A percentile compares a stretch with the other conserved stretches of the same genome.
These are phyloP conservation scores for Pachydiplax longipennis DNA, from an alignment of 2,888 invertebrate genomes.

Conservation along the genomic window DNA sequence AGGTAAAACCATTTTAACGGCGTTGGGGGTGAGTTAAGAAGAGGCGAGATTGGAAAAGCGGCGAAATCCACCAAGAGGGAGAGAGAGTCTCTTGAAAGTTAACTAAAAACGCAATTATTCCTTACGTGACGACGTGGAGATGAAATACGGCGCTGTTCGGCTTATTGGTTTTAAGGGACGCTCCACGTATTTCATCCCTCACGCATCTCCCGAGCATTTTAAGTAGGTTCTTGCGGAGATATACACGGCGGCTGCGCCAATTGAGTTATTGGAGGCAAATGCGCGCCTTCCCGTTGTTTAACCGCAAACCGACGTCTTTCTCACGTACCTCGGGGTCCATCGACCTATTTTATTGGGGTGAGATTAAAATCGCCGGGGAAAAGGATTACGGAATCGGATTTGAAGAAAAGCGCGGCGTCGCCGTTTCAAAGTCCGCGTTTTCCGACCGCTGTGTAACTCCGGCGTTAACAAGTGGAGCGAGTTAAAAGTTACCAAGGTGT, in stretches of 20 bases:
- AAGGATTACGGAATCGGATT: not conserved
- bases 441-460: not conserved
- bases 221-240: not conserved
- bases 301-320: no score
- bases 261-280: not conserved
- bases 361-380: no score
- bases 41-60: not conserved
- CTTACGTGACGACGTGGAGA: not conserved
- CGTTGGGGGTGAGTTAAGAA: not conserved
- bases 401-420: not conserved
- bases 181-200: not conserved
- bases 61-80: not conserved
- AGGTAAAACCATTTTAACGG: not conserved
- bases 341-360: no score
- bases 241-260: not conserved
- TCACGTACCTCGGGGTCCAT: no score
- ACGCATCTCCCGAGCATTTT: not conserved
- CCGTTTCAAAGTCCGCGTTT: not conserved
- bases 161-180: not conserved
- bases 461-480: not conserved
- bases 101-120: slow-evolving; percentile 1
- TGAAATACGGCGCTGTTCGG: not conserved
- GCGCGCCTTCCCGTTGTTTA: not conserved
- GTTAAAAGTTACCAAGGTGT: not conserved
- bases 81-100: not conserved